These are phyloP conservation scores for Cancer borealis DNA, from an alignment of 2,888 invertebrate genomes.

Conservation along the genomic window DNA sequence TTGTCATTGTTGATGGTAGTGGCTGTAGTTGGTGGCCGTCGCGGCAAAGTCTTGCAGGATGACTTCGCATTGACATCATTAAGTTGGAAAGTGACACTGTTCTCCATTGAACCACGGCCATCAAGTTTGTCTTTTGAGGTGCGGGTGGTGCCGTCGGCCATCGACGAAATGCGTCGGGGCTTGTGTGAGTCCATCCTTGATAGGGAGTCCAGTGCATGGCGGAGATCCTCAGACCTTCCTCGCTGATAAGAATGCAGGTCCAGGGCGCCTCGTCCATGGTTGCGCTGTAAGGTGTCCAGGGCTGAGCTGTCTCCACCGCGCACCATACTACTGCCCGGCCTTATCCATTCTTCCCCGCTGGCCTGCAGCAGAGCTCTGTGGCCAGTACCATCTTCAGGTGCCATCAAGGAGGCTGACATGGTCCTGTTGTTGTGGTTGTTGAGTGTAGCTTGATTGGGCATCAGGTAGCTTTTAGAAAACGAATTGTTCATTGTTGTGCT, in stretches of 20 bases:
- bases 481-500: background rate
- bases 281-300: constrained; percentile 63
- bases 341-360: constrained; percentile 48
- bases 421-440: constrained; percentile 35
- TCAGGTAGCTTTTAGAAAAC: background rate
- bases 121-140: background rate
- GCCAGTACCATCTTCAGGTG: background rate
- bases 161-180: background rate
- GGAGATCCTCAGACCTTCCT: constrained; percentile 73
- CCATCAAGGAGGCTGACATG: background rate
- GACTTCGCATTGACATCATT: background rate
- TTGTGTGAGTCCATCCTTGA: constrained; percentile 56
- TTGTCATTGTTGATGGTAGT: background rate
- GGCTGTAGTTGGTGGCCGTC: background rate
- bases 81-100: background rate
- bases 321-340: background rate
- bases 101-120: background rate
- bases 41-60: background rate
- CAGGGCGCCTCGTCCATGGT: constrained; percentile 38
- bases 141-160: background rate
- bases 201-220: constrained; percentile 62
- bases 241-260: constrained; percentile 53
- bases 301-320: constrained; percentile 53
- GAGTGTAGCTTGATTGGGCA: background rate
- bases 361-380: constrained; percentile 53